phyloP scores from a whole-genome alignment of 2,888 invertebrate genomes.

The Nesidiocoris tenuis region DNA sequence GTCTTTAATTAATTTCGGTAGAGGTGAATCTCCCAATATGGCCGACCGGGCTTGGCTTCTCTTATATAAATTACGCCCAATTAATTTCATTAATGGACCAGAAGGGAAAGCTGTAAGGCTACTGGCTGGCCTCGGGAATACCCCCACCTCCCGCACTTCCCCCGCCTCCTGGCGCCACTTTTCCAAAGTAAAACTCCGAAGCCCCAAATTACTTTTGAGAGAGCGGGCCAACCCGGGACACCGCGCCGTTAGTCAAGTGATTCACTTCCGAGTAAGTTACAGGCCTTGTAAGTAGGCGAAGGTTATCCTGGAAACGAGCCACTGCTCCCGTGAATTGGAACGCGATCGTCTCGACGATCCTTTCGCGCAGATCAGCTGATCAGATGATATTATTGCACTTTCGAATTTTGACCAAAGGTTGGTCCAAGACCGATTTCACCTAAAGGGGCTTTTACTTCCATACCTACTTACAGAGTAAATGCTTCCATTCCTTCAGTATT shows the following conservation, averaged over 20 bases:
- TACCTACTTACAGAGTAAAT: no score
- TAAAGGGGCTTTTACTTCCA: no score
- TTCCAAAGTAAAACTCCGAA: conserved; percentile 28
- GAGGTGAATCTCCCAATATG: conserved; percentile 42
- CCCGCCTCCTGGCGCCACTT: not conserved
- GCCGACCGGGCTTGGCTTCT: conserved; percentile 37
- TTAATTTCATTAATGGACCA: conserved; percentile 46
- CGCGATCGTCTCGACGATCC: no score
- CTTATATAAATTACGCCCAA: conserved; percentile 48
- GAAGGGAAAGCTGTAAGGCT: conserved; percentile 39
- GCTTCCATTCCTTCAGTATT: no score
- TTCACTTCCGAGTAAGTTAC: not conserved
- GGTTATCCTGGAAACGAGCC: no score
- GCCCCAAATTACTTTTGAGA: conserved; percentile 15
- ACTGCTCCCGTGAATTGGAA: no score
- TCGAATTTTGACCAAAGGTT: no score
- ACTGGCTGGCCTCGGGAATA: no score
- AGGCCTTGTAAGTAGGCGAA: not conserved
- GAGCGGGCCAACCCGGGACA: not conserved
- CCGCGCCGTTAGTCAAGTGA: not conserved
- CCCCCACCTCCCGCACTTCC: not conserved
- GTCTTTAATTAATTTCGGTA: conserved; percentile 42
- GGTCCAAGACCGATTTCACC: no score
- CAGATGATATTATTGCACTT: no score
- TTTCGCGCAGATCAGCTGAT: no score